phyloP scores from a whole-genome alignment of 2,797 vertebrate species.

The Hemitrygon akajei region DNA sequence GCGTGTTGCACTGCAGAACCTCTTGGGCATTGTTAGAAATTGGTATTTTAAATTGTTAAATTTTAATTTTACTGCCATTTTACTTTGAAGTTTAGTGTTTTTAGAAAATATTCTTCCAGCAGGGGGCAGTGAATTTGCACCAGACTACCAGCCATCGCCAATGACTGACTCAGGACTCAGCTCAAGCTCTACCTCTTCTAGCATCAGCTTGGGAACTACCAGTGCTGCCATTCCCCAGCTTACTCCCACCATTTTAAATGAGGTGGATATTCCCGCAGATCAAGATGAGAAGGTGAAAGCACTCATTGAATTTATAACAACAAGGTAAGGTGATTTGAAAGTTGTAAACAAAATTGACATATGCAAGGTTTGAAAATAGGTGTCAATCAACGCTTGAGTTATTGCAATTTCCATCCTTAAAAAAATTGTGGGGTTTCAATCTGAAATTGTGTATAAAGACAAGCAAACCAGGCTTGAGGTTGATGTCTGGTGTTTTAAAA shows the following conservation, averaged over 20 bases:
- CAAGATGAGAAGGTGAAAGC: slow-evolving; percentile 91
- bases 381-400: background rate
- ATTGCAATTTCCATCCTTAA: background rate
- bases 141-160: slow-evolving; percentile 90
- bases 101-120: slow-evolving; percentile 42
- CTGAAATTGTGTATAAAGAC: background rate
- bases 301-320: slow-evolving; percentile 96
- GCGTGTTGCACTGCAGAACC: no score
- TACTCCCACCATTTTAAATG: slow-evolving; percentile 71
- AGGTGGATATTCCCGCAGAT: slow-evolving; percentile 81
- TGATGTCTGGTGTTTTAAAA: background rate
- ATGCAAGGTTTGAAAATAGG: background rate
- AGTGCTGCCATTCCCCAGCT: slow-evolving; percentile 66
- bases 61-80: background rate
- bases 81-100: background rate
- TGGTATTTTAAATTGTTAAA: background rate
- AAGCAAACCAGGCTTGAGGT: background rate
- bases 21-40: background rate
- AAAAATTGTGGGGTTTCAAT: background rate
- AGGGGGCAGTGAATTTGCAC: slow-evolving; percentile 82
- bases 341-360: background rate
- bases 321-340: slow-evolving; percentile 67
- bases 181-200: slow-evolving; percentile 96
- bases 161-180: slow-evolving; percentile 98
- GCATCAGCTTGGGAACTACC: slow-evolving; percentile 84